Percentiles rank a stretch among this genome's conserved stretches.
Conservation (phyloP, 2,113 vertebrate species). For the Herpetotheres cachinnans region DNA sequence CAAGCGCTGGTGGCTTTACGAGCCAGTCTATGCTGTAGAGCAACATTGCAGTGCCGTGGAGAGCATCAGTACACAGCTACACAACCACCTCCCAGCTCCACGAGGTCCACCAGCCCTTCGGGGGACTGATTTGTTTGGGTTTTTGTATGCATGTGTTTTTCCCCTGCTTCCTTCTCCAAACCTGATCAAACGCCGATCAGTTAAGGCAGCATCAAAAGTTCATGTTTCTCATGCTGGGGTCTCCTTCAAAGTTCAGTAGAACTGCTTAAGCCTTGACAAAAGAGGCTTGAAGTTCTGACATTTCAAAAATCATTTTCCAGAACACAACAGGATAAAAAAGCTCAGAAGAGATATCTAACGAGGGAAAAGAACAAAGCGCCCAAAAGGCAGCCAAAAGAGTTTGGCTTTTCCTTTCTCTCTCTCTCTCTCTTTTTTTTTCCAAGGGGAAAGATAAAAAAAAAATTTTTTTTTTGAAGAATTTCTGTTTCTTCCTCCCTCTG, state of each 20-base stretch:
- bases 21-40: background rate
- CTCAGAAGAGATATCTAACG: constrained; percentile 48
- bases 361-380: constrained; percentile 63
- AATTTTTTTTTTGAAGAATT: background rate
- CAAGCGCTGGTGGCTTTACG: accelerated
- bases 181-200: constrained; percentile 62
- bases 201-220: constrained; percentile 46
- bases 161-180: background rate
- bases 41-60: background rate
- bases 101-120: background rate
- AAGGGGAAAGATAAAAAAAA: constrained; percentile 34
- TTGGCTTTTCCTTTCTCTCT: constrained; percentile 5
- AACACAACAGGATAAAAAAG: constrained; percentile 59
- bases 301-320: constrained; percentile 63
- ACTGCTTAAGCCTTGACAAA: constrained; percentile 62
- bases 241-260: constrained; percentile 66
- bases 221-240: constrained; percentile 6
- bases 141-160: background rate
- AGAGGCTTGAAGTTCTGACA: constrained; percentile 61
- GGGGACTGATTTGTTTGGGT: constrained; percentile 13
- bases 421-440: background rate
- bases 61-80: background rate
- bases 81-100: background rate
- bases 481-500: background rate
- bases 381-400: constrained; percentile 37